phyloP scores from a whole-genome alignment of 2,113 vertebrate genomes.

The Tursiops truncatus region DNA sequence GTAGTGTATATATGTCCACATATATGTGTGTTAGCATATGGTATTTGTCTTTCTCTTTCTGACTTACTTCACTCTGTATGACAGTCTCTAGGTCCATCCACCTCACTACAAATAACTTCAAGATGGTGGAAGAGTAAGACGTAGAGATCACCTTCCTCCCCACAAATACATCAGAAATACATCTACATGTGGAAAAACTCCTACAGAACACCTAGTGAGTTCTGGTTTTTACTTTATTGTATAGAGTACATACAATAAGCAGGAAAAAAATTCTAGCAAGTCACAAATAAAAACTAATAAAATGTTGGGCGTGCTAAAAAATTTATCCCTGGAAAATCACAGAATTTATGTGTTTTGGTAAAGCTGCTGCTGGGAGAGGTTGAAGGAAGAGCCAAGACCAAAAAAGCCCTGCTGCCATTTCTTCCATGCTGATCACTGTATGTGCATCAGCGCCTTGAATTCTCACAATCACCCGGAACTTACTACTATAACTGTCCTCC shows the following conservation, averaged over 20 bases:
- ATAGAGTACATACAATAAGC: constrained; percentile 5
- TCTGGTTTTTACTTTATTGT: constrained; percentile 52
- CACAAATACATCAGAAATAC: too few relatives aligned
- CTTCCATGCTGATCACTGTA: fast-evolving
- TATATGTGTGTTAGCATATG: too few relatives aligned
- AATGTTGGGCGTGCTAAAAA: neutral
- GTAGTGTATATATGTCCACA: too few relatives aligned
- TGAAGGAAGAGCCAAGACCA: fast-evolving
- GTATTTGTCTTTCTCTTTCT: too few relatives aligned
- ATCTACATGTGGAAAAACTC: too few relatives aligned
- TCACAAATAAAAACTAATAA: constrained; percentile 65
- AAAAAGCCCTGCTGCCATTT: fast-evolving
- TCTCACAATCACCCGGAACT: fast-evolving
- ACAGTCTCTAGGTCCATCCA: too few relatives aligned
- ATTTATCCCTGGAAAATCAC: neutral
- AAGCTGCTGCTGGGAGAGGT: neutral
- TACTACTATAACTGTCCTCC: fast-evolving
- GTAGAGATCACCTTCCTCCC: too few relatives aligned
- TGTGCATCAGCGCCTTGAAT: fast-evolving
- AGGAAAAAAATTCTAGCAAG: constrained; percentile 35
- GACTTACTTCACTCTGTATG: too few relatives aligned
- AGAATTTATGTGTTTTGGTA: neutral
- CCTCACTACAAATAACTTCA: too few relatives aligned
- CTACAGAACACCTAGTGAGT: neutral
- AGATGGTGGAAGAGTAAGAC: too few relatives aligned